phyloP scores from a whole-genome alignment of 2,113 vertebrate genomes.

The Heloderma charlesbogerti region DNA sequence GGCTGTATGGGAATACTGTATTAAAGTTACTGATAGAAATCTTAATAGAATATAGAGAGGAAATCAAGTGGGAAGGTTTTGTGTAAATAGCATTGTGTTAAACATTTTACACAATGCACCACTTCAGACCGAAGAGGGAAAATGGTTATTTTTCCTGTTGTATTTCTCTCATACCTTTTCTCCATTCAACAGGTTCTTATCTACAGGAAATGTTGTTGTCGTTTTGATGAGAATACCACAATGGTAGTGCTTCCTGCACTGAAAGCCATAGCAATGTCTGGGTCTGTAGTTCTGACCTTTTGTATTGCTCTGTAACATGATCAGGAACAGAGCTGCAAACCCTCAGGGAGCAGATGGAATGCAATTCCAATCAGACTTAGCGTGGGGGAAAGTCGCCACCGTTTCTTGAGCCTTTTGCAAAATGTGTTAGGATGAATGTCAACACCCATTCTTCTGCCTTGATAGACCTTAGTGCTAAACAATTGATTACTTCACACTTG shows the following conservation, averaged over 20 bases:
- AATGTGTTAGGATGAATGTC: neutral
- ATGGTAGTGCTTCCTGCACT: fast-evolving
- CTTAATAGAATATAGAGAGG: too few species aligned
- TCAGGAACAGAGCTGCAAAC: neutral
- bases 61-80: too few species aligned
- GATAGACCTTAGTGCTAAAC: neutral
- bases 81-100: neutral
- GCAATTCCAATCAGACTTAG: neutral
- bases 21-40: too few species aligned
- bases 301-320: neutral
- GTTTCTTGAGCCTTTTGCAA: conserved; percentile 9
- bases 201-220: fast-evolving
- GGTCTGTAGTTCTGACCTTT: neutral
- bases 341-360: neutral
- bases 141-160: fast-evolving
- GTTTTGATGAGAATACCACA: neutral
- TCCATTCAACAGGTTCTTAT: neutral
- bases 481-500: neutral
- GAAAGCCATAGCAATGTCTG: neutral
- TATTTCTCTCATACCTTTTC: neutral
- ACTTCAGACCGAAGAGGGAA: neutral
- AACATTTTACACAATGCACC: neutral
- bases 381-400: neutral
- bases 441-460: conserved; percentile 24
- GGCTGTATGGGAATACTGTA: too few species aligned